Evolutionary conservation across 2,797 vertebrate genomes (phyloP).

Genomic region (Euphonia xanthogaster): DNA sequence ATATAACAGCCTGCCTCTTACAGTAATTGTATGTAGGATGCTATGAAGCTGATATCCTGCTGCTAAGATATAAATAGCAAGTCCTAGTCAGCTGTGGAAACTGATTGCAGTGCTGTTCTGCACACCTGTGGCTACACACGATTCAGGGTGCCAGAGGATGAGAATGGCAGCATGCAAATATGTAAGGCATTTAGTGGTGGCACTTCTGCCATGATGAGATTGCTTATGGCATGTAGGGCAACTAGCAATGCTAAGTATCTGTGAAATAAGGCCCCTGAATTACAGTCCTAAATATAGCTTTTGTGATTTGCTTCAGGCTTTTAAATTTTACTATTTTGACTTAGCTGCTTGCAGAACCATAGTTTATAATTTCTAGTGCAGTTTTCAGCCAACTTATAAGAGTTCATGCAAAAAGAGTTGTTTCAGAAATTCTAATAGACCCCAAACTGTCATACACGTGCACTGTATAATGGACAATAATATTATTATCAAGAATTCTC

Average conservation of each 20-base stretch:
- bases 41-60: not conserved
- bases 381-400: not conserved
- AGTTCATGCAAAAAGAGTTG: constrained; percentile 14
- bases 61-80: constrained; percentile 39
- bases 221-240: constrained; percentile 45
- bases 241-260: constrained; percentile 8
- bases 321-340: constrained; percentile 35
- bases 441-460: constrained; percentile 27
- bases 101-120: not conserved
- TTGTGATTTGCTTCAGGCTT: constrained; percentile 53
- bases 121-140: not conserved
- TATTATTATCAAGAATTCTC: constrained; percentile 15
- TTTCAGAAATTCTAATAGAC: constrained; percentile 43
- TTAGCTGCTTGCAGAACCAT: not conserved
- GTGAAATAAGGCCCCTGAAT: constrained; percentile 36
- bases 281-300: constrained; percentile 52
- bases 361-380: constrained; percentile 4
- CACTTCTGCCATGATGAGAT: constrained; percentile 40
- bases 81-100: not conserved
- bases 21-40: not conserved
- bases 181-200: not conserved
- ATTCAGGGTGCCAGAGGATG: not conserved
- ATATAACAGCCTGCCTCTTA: not conserved
- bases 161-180: not conserved
- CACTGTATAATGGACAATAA: not conserved